Base-by-base conservation (phyloP, 2,888 invertebrate genomes). In the Lymantria dispar region DNA sequence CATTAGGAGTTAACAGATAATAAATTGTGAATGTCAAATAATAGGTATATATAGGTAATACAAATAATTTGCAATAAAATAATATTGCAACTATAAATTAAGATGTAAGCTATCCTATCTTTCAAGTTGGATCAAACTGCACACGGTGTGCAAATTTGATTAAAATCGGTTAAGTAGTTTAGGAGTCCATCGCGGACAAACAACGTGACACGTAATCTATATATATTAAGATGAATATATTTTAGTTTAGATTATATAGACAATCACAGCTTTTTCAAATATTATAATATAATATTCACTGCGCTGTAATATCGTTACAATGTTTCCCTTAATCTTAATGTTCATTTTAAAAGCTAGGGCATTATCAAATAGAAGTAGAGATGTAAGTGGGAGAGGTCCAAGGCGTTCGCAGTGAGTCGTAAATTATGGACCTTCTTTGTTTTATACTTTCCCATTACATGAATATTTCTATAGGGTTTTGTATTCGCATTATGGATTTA, bases 391-490 rank as follows among this genome's bases (percentile, higher is more conserved):
- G 60, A 68, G 70, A 72, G 74, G 80, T 83, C 80, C 74, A 74
- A 78, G 69, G 50, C 44, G 71, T 72, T 70, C 64, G 58, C 54
- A 56, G 59, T 60, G 58, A 68, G 73, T 78, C 85, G 77, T 87
- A 87, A 88, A 87, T 87, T 83, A 84, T 49, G 49, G 45, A 53
- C 45, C 46, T 49, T 46, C 73, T 60, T 88, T 88, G 84, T 87
- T 87, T 87, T 85, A 87, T 80, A 78, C 76, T 66, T 72, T 74
- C 80, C 84, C 81, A 85, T 85, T 86, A 85, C 83, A 85, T 81
- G 78, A 81, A 85, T 84, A 83, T 83, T 80, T 80, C 74, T 72
- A 68, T 71, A 76, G 79, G 76, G 78, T 66, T 72, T 72, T 69
- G 77, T 82, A 76, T 79, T 74, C 77, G 73, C 67, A 69, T 66